Evolutionary conservation across 35 echinoderm and acorn worm species (phyloP), one percentile per base, ranked within the genome.

Genomic region (Heliocidaris tuberculata): DNA sequence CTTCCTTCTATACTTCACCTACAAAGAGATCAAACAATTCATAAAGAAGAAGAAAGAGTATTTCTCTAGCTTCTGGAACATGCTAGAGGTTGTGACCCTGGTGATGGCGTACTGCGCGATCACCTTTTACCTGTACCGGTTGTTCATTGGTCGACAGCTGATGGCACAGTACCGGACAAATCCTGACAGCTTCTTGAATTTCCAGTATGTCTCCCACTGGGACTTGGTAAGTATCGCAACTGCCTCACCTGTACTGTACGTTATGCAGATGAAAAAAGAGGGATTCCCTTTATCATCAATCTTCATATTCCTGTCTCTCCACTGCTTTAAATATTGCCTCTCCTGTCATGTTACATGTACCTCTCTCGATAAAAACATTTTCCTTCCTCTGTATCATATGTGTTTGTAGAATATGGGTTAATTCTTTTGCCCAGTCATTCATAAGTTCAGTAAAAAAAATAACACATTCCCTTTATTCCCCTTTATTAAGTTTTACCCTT

Each of bases 121-220:
- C 32, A 47, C 95, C 19, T 97, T 97, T 89, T 99, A 99, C 52
- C 87, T 97, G 88, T 99, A 95, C 49, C 90, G 97, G 50, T 17
- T 97, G 24, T 94, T 95, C 32, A 94, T 97, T 10, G 96, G 97
- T 50, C 48, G 95, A 19, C 59, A 92, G 16, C 93, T 99, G 47
- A 86, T 99, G 32, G 49, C 31, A 9, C 94, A 97, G 49, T 96
- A 96, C 92, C 71, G 94, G 60, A 85, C 95, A 86, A 7, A 97
- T 13, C 94, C 94, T 49, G 95, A 96, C 11, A 59, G n/a, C 85
- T 95, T 97, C 86, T 78, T 97, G 31, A 97, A 99, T 86, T 99
- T 99, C 70, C 98, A 99, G 86, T 97, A 95, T 93, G 60, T 99
- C 47, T 93, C 96, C 35, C 93, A 97, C 13, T 99, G 98, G 98